These are phyloP conservation scores for Mythimna pallens DNA, from an alignment of 2,888 invertebrate species.

Conservation along the genomic window DNA sequence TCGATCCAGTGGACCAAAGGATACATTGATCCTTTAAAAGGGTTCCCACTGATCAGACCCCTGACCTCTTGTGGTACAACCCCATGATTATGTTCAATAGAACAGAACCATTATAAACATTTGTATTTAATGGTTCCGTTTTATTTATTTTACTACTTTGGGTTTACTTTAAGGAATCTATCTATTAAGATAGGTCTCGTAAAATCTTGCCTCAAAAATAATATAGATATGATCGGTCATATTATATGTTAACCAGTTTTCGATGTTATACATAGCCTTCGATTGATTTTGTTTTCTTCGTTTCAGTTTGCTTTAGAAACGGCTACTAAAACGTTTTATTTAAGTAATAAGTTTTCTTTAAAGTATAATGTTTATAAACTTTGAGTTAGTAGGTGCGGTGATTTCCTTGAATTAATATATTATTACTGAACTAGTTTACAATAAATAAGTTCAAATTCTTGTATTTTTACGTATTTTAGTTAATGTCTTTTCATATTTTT, in stretches of 20 bases:
- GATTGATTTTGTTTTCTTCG: slow-evolving; percentile 14
- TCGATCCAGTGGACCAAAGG: slow-evolving; percentile 11
- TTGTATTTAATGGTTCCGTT: too few relatives aligned
- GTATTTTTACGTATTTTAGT: too few relatives aligned
- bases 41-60: background rate
- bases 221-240: background rate
- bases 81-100: slow-evolving; percentile 3
- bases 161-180: too few relatives aligned
- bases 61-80: slow-evolving; percentile 4
- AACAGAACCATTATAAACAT: background rate
- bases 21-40: slow-evolving; percentile 20
- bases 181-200: background rate
- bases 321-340: slow-evolving; percentile 11
- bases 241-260: slow-evolving; percentile 26
- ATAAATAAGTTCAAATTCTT: too few relatives aligned
- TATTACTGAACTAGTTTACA: too few relatives aligned
- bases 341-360: background rate
- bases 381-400: background rate
- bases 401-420: too few relatives aligned
- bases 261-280: background rate
- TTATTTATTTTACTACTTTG: too few relatives aligned
- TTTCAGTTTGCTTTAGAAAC: background rate
- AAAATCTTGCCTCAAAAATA: background rate
- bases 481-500: too few relatives aligned
- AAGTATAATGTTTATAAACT: background rate